Evolutionary conservation across 2,888 invertebrate species (phyloP), one percentile per base, ranked within the genome.

Genomic region (Trachelus iudaicus): DNA sequence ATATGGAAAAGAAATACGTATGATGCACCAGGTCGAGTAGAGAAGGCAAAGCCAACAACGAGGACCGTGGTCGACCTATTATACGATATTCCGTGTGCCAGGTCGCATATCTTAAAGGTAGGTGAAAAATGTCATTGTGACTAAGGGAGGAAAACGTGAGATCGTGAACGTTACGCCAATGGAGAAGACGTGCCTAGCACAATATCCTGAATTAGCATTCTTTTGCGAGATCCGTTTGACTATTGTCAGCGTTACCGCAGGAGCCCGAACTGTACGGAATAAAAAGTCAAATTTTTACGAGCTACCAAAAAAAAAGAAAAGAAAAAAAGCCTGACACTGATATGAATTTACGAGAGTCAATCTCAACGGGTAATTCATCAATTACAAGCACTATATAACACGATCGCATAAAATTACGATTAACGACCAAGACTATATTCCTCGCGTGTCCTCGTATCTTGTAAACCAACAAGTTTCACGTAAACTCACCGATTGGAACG

Each of bases 401-500:
- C 23, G 23, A 56, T 56, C 15, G 9, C 23, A 56, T 56, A 56
- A 9, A 56, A 23, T 56, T 56, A 23, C 56, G 56, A 56, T 56
- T 3, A 56, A 56, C 56, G 56, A 56, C 6, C 23, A 56, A 56
- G 56, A 56, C 56, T 6, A 4, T 15, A 4, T 40, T 40, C 15
- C 56, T 23, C 56, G 15, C 15, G 56, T 56, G 56, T 56, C 56
- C 56, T 56, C 56, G 56, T 56, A 23, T 56, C 56, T 23, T 56
- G 56, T 56, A 23, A 56, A 23, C 56, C 15, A 56, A 56, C 56
- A 56, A 56, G 56, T 56, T 23, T 56, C 56, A 23, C 56, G 23
- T 31, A 37, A 34, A 85, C 84, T 82, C 80, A 85, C 84, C 84
- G 75, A 79, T 76, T 80, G 81, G 33, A 75, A 81, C 76, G 80